Percentiles rank a stretch among this genome's conserved stretches.
phyloP scores from a whole-genome alignment of 2,113 vertebrate genomes.

The Probosciger aterrimus region DNA sequence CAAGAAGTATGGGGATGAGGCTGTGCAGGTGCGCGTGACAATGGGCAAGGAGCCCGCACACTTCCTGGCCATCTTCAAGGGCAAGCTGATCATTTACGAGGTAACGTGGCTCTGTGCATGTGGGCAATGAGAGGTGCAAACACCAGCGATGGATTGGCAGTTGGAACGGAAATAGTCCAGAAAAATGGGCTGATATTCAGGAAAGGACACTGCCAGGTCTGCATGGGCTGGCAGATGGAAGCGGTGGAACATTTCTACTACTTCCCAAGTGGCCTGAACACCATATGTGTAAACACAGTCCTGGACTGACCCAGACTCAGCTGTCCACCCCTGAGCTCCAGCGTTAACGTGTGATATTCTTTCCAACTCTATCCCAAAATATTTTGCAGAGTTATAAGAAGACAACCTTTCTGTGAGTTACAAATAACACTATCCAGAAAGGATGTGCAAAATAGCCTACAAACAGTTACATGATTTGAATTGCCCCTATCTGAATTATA shows the following conservation, averaged over 20 bases:
- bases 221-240: background rate
- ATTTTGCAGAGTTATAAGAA: background rate
- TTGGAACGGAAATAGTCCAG: background rate
- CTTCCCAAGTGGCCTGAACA: background rate
- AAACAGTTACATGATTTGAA: background rate
- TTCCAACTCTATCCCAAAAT: background rate
- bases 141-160: fast-evolving
- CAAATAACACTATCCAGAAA: background rate
- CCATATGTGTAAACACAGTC: background rate
- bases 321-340: background rate
- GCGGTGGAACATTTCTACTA: background rate
- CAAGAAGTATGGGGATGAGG: constrained; percentile 79
- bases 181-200: background rate
- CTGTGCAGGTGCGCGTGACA: constrained; percentile 86
- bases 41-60: constrained; percentile 92
- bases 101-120: background rate
- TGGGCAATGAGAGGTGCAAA: background rate
- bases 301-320: background rate
- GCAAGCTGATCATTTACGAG: constrained; percentile 86
- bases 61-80: constrained; percentile 90
- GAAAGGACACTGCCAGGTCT: background rate
- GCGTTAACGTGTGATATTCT: background rate
- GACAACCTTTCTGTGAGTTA: background rate
- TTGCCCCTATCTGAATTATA: background rate
- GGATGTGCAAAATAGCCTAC: background rate